A percentile compares a stretch with the other conserved stretches of the same genome.
These are phyloP conservation scores for Philereme vetulata DNA, from an alignment of 2,888 invertebrate species.

Conservation along the genomic window DNA sequence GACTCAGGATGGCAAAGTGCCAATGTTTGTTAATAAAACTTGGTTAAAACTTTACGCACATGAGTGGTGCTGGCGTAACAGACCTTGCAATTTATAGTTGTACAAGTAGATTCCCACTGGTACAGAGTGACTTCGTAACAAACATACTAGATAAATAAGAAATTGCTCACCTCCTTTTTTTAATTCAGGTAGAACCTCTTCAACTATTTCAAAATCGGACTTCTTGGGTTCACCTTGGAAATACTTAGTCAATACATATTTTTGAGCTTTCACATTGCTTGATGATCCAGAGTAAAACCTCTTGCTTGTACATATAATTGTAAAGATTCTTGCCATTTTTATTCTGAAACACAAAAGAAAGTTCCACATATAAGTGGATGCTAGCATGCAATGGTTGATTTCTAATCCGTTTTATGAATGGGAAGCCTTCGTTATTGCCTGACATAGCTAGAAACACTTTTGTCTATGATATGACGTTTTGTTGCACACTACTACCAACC, in stretches of 20 bases:
- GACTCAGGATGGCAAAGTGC: no score
- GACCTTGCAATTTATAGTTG: no score
- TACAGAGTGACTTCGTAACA: neutral
- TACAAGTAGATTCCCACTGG: no score
- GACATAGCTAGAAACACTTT: neutral
- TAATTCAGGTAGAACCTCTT: constrained; percentile 86
- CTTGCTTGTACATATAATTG: constrained; percentile 34
- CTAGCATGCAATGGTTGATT: no score
- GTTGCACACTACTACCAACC: neutral
- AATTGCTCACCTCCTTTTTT: constrained; percentile 85
- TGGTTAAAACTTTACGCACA: no score
- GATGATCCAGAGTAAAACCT: constrained; percentile 59
- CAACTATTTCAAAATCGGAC: constrained; percentile 86
- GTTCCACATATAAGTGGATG: neutral
- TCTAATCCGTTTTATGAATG: no score
- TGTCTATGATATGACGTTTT: neutral
- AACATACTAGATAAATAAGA: no score
- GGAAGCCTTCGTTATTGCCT: no score
- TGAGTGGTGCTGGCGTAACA: no score
- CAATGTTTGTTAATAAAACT: no score
- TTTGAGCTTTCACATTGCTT: constrained; percentile 80
- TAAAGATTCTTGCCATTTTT: constrained; percentile 27
- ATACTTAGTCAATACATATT: constrained; percentile 85
- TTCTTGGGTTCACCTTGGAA: constrained; percentile 87
- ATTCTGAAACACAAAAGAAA: constrained; percentile 14